phyloP scores from a whole-genome alignment of 1,140 invertebrate species.

The Hylyphantes graminicola region DNA sequence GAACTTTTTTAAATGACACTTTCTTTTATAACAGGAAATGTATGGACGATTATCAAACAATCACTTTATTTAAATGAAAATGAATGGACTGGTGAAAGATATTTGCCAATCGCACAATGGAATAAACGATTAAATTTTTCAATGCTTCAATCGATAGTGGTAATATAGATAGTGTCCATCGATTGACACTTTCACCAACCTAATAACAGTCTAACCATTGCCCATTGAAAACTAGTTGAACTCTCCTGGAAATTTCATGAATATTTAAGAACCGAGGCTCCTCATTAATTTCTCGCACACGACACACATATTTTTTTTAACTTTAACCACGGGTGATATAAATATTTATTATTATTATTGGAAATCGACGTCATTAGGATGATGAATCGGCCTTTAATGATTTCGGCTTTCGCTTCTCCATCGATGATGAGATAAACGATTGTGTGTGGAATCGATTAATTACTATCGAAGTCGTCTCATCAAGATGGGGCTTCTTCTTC shows the following conservation, averaged over 20 bases:
- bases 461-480: conserved; percentile 7
- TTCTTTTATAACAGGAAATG: no score
- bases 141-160: no score
- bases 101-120: no score
- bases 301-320: background rate
- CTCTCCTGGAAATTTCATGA: conserved; percentile 11
- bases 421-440: conserved; percentile 28
- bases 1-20: no score
- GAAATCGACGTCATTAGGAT: conserved; percentile 15
- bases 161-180: no score
- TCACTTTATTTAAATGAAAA: no score
- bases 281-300: conserved; percentile 21
- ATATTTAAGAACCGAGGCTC: conserved; percentile 29
- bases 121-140: no score
- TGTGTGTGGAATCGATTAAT: conserved; percentile 35
- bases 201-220: no score
- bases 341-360: conserved; percentile 55
- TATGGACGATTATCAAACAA: no score
- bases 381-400: conserved; percentile 44
- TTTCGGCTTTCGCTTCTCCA: conserved; percentile 19
- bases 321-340: background rate
- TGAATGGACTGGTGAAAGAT: no score
- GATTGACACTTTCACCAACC: no score
- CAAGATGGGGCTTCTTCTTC: conserved; percentile 9
- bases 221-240: no score